These are phyloP conservation scores for Oenanthe melanoleuca DNA, from an alignment of 2,113 vertebrate genomes.

Conservation along the genomic window DNA sequence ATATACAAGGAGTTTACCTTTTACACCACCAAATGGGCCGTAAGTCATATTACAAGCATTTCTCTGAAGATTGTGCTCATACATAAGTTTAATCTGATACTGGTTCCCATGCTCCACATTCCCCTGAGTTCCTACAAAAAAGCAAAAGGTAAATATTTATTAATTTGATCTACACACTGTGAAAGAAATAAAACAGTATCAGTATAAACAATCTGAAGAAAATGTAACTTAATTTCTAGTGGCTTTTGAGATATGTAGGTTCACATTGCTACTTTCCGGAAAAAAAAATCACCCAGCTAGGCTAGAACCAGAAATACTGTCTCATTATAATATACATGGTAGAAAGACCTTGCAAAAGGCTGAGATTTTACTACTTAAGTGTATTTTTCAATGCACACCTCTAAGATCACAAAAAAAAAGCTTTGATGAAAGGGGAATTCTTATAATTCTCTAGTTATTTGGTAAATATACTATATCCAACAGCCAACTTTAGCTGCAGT, in stretches of 20 bases:
- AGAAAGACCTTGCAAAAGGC: neutral
- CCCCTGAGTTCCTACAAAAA: slow-evolving; percentile 82
- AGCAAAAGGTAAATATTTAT: neutral
- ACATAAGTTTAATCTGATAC: slow-evolving; percentile 93
- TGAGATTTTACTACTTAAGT: neutral
- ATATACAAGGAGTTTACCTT: slow-evolving; percentile 76
- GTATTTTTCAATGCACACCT: neutral
- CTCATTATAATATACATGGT: neutral
- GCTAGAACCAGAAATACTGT: neutral
- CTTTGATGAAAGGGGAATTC: neutral
- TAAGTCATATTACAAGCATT: slow-evolving; percentile 95
- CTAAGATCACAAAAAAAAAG: neutral
- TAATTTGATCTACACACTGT: neutral
- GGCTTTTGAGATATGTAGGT: neutral
- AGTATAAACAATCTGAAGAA: neutral
- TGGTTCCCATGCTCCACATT: slow-evolving; percentile 96
- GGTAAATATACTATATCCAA: neutral
- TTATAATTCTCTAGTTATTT: neutral
- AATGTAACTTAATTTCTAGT: neutral
- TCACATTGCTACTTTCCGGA: neutral
- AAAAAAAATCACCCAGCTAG: neutral
- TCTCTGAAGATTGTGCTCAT: slow-evolving; percentile 93
- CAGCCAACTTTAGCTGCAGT: neutral
- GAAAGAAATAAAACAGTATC: neutral
- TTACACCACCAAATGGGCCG: slow-evolving; percentile 92